Conservation (phyloP, 1,140 invertebrate species). For the Oppia nitens region DNA sequence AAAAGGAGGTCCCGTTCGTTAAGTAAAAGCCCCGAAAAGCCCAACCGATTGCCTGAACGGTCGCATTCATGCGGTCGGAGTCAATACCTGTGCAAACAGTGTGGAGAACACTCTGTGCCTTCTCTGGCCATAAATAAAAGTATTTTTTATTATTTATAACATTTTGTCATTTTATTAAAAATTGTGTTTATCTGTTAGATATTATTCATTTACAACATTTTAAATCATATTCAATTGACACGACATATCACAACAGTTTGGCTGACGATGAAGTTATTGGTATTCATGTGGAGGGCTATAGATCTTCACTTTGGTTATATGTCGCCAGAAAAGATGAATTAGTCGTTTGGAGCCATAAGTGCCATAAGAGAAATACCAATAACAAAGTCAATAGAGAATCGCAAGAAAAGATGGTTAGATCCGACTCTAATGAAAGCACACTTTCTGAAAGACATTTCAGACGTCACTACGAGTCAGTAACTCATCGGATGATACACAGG, state of each 20-base stretch:
- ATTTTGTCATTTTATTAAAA: too few relatives aligned
- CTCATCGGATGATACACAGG: constrained; percentile 71
- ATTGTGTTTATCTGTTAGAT: too few relatives aligned
- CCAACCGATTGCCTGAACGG: not conserved
- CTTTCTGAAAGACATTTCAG: constrained; percentile 69
- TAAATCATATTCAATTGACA: constrained; percentile 13
- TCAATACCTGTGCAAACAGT: constrained; percentile 8
- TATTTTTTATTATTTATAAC: not conserved
- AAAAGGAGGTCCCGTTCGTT: not conserved
- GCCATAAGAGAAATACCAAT: not conserved
- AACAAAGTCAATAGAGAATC: not conserved
- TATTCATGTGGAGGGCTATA: constrained; percentile 49
- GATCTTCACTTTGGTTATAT: constrained; percentile 50
- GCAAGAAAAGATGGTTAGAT: not conserved
- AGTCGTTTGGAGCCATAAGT: constrained; percentile 37
- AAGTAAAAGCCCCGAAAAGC: not conserved
- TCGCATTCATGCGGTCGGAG: not conserved
- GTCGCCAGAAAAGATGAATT: constrained; percentile 52
- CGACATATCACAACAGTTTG: constrained; percentile 1
- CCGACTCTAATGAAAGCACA: constrained; percentile 24
- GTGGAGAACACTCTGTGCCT: constrained; percentile 9
- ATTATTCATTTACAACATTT: not conserved
- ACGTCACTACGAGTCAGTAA: constrained; percentile 64
- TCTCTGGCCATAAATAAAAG: not conserved
- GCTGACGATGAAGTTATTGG: constrained; percentile 25